A percentile compares a stretch with the other conserved stretches of the same genome.
Conservation (phyloP, 2,888 invertebrate species). For the Parascotia fuliginaria region DNA sequence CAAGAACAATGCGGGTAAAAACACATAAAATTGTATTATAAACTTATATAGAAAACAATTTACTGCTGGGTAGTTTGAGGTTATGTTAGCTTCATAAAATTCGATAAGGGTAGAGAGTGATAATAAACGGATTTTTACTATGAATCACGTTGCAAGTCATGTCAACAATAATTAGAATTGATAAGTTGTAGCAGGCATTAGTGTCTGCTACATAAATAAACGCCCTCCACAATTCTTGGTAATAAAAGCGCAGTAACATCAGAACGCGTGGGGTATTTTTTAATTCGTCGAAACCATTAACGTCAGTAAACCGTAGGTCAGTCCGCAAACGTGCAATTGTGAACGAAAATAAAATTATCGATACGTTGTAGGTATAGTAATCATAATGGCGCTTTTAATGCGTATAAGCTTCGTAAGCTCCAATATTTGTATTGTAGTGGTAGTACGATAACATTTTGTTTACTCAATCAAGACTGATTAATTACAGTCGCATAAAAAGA, state of each 20-base stretch:
- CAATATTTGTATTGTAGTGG: background rate
- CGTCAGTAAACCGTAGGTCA: constrained; percentile 28
- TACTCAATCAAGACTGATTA: background rate
- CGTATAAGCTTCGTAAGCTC: background rate
- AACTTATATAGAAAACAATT: constrained; percentile 4
- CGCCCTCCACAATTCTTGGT: constrained; percentile 54
- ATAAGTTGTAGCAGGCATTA: constrained; percentile 56
- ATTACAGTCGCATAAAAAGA: too few species aligned
- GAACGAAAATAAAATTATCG: constrained; percentile 30
- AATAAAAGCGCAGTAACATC: constrained; percentile 57
- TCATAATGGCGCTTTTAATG: background rate
- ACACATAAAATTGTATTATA: constrained; percentile 15
- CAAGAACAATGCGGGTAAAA: background rate
- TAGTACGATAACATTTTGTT: background rate
- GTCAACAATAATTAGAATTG: constrained; percentile 63
- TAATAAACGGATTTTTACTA: constrained; percentile 44
- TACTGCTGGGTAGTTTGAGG: constrained; percentile 9
- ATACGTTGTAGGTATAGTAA: constrained; percentile 7
- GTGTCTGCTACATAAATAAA: constrained; percentile 57
- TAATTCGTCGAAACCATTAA: constrained; percentile 53
- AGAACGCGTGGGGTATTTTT: constrained; percentile 43
- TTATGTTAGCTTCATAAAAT: constrained; percentile 11
- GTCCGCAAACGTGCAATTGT: constrained; percentile 28
- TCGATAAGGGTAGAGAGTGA: constrained; percentile 36
- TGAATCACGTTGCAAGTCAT: constrained; percentile 44